Conservation (phyloP, 2,797 vertebrate genomes). For the Nyctalus aviator region DNA sequence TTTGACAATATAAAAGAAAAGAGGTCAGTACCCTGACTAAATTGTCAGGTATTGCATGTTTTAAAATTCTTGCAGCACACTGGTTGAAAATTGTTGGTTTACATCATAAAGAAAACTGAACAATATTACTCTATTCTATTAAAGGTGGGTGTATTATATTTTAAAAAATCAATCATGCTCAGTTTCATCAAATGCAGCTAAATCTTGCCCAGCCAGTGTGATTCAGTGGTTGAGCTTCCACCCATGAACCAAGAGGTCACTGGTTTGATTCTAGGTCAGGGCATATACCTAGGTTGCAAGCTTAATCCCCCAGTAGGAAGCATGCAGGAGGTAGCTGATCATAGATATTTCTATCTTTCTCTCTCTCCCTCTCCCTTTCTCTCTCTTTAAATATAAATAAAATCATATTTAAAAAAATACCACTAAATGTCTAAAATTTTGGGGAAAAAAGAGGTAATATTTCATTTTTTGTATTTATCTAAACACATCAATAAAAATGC, state of each 20-base stretch:
- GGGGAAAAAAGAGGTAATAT: neutral
- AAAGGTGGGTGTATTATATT: neutral
- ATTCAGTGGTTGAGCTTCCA: too few species aligned
- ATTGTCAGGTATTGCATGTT: neutral
- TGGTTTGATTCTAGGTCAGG: too few species aligned
- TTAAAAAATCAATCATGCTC: constrained; percentile 38
- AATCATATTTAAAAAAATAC: neutral
- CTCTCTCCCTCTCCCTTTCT: too few species aligned
- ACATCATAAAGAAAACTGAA: constrained; percentile 22
- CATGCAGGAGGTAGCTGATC: too few species aligned
- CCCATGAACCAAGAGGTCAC: too few species aligned
- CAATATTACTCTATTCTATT: constrained; percentile 7
- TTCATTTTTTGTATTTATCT: constrained; percentile 23
- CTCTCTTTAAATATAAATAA: too few species aligned
- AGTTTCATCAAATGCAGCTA: neutral
- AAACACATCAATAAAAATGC: neutral
- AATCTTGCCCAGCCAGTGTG: neutral
- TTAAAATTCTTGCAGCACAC: neutral
- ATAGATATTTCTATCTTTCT: too few species aligned
- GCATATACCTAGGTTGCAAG: too few species aligned
- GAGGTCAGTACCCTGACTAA: neutral
- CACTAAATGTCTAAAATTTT: neutral
- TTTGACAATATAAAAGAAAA: neutral
- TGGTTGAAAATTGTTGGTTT: neutral
- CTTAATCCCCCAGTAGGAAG: too few species aligned